Percentiles rank a stretch among this genome's conserved stretches.
Evolutionary conservation across 1,140 invertebrate genomes (phyloP).

Genomic region (Trichomalopsis sarcophagae): DNA sequence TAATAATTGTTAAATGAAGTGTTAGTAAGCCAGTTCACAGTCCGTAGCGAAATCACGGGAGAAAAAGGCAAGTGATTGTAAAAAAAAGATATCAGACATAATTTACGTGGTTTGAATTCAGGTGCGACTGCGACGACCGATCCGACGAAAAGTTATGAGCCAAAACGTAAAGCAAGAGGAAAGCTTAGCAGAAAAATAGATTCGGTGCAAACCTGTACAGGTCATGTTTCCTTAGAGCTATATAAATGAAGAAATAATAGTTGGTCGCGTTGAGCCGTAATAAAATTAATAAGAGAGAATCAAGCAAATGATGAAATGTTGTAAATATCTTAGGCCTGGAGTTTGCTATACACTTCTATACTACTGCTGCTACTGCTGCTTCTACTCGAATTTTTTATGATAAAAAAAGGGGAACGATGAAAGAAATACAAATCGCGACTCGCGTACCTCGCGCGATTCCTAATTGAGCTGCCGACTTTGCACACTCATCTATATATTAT

Average conservation of each 20-base stretch:
- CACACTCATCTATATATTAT: constrained; percentile 17
- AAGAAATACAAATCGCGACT: constrained; percentile 31
- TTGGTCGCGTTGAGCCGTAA: not conserved
- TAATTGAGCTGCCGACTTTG: constrained; percentile 41
- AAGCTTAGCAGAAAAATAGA: constrained; percentile 7
- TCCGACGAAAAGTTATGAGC: not conserved
- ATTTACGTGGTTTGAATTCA: constrained; percentile 18
- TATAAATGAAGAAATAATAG: not conserved
- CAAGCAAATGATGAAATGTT: constrained; percentile 28
- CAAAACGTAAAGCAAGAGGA: not conserved
- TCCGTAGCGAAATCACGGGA: constrained; percentile 26
- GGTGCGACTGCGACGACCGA: not conserved
- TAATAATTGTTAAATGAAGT: constrained; percentile 48
- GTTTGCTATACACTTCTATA: constrained; percentile 33
- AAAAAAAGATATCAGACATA: constrained; percentile 3
- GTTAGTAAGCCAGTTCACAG: constrained; percentile 31
- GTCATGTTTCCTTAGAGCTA: constrained; percentile 36
- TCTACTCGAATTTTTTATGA: constrained; percentile 18
- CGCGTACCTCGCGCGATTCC: constrained; percentile 50
- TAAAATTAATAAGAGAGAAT: constrained; percentile 4
- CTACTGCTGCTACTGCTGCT: constrained; percentile 33
- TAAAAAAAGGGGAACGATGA: not conserved
- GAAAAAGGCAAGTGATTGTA: not conserved
- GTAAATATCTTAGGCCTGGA: constrained; percentile 47
- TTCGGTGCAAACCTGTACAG: constrained; percentile 25